Evolutionary conservation across 2,113 vertebrate species (phyloP).

Genomic region (Myotis lucifugus): DNA sequence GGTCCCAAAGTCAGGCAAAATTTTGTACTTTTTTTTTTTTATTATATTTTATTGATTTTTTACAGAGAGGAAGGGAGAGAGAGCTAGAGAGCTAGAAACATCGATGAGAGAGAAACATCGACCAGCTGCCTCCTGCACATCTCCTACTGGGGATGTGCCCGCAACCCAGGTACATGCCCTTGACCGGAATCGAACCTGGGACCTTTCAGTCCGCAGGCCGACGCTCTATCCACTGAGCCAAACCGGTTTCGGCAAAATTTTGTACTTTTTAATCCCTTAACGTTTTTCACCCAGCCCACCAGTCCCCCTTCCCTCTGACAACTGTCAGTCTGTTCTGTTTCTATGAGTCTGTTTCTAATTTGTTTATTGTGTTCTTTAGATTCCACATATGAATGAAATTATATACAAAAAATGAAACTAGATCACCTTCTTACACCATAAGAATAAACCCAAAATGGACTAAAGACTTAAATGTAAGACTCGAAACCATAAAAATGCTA

Average conservation of each 20-base stretch:
- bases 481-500: not conserved
- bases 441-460: not conserved
- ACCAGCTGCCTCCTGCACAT: too few relatives aligned
- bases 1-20: constrained; percentile 30
- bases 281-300: not conserved
- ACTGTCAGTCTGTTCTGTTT: not conserved
- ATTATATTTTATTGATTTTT: too few relatives aligned
- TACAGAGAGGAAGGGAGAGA: too few relatives aligned
- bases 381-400: not conserved
- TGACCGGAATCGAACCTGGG: too few relatives aligned
- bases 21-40: not conserved
- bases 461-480: not conserved
- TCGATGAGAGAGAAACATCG: too few relatives aligned
- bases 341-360: not conserved
- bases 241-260: constrained; percentile 7
- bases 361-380: not conserved
- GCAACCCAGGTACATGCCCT: too few relatives aligned
- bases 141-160: too few relatives aligned
- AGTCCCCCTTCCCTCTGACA: not conserved
- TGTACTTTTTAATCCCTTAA: not conserved
- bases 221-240: too few relatives aligned
- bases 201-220: too few relatives aligned
- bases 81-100: too few relatives aligned
- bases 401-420: not conserved
- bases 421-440: not conserved